Evolutionary conservation across 2,113 vertebrate genomes (phyloP).

Genomic region (Corythaeola cristata): DNA sequence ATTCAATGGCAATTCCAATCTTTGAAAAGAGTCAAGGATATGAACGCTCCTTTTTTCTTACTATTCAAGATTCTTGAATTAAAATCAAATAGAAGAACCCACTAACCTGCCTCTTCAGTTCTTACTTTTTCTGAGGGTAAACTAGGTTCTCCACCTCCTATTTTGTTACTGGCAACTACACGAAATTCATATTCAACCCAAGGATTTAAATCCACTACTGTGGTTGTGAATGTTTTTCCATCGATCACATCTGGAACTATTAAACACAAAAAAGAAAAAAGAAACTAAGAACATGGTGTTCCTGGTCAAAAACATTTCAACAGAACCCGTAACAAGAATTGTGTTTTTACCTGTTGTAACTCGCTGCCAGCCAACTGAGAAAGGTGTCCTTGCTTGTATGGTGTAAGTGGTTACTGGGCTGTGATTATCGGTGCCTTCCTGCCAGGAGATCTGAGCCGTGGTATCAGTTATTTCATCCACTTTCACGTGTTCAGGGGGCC

Average conservation of each 20-base stretch:
- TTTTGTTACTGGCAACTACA: conserved; percentile 88
- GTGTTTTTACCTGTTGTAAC: conserved; percentile 85
- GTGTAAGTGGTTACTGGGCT: conserved; percentile 90
- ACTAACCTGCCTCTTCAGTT: conserved; percentile 95
- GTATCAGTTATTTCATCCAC: conserved; percentile 94
- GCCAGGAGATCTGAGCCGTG: conserved; percentile 92
- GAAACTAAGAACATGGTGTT: neutral
- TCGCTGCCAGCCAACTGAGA: conserved; percentile 93
- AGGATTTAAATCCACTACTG: conserved; percentile 91
- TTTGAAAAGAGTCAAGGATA: neutral
- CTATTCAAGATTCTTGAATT: neutral
- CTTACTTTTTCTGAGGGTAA: conserved; percentile 91
- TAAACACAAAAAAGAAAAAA: neutral
- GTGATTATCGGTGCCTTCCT: conserved; percentile 88
- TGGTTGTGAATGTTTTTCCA: conserved; percentile 88
- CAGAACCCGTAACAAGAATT: neutral
- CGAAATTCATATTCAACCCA: conserved; percentile 99
- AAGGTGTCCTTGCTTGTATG: conserved; percentile 89
- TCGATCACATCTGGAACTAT: conserved; percentile 88
- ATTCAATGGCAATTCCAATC: neutral
- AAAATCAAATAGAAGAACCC: conserved; percentile 69
- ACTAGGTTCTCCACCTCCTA: conserved; percentile 94
- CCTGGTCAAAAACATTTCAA: neutral
- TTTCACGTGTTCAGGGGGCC: conserved; percentile 84
- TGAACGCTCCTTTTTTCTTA: neutral